phyloP scores from a whole-genome alignment of 1,140 invertebrate genomes.

The Pseudachorutes palmiensis region DNA sequence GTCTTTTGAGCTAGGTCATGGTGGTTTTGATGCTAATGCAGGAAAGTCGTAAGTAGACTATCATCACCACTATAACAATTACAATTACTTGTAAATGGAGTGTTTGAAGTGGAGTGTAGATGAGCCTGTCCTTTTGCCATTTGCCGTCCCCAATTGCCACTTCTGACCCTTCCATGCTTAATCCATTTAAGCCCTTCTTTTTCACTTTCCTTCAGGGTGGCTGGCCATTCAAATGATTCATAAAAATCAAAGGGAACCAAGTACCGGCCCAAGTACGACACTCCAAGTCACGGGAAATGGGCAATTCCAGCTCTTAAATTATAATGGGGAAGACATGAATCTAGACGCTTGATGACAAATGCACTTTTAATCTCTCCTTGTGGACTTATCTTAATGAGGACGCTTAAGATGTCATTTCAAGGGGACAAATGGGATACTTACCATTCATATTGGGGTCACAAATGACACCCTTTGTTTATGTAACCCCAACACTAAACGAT shows the following conservation, averaged over 20 bases:
- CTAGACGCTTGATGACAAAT: constrained; percentile 21
- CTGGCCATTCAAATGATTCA: neutral
- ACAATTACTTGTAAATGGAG: constrained; percentile 4
- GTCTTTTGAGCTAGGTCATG: constrained; percentile 3
- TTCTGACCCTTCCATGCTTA: neutral
- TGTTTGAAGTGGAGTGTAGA: neutral
- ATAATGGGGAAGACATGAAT: neutral
- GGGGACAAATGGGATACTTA: no score
- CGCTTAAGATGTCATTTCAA: constrained; percentile 23
- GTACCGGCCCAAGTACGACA: neutral
- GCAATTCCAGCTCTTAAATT: neutral
- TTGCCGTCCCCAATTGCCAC: neutral
- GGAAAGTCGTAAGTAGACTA: neutral
- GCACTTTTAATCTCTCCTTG: constrained; percentile 27
- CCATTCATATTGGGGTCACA: no score
- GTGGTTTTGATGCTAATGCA: constrained; percentile 8
- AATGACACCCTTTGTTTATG: no score
- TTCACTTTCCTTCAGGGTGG: neutral
- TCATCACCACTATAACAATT: constrained; percentile 5
- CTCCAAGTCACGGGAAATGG: neutral
- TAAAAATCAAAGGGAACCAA: constrained; percentile 1
- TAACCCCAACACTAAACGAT: no score
- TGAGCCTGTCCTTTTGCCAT: neutral
- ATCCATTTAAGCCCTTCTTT: neutral
- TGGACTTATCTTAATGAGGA: constrained; percentile 30